Conservation (phyloP, 2,888 invertebrate genomes). For the Drosophila diplacantha region DNA sequence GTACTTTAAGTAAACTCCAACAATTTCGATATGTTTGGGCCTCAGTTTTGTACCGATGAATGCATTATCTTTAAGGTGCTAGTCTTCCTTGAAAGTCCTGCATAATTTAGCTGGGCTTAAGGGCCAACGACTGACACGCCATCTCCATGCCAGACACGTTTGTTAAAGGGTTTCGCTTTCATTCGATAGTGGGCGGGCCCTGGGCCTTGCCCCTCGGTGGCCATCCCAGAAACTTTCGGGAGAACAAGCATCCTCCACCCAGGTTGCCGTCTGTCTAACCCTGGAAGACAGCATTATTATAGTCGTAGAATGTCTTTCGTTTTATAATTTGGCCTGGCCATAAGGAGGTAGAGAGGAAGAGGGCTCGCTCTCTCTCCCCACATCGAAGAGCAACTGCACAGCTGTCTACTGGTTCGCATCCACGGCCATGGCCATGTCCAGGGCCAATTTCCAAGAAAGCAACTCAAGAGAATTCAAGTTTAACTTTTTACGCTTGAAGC, state of each 20-base stretch:
- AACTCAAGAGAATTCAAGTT: constrained; percentile 60
- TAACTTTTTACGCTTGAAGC: constrained; percentile 71
- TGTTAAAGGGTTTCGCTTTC: constrained; percentile 36
- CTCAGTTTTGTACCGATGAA: no score
- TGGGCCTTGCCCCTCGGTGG: neutral
- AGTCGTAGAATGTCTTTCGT: constrained; percentile 54
- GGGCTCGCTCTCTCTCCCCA: neutral
- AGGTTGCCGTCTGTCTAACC: constrained; percentile 14
- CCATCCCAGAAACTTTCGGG: constrained; percentile 27
- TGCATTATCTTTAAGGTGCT: constrained; percentile 3
- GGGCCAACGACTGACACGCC: constrained; percentile 17
- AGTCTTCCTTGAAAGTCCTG: neutral
- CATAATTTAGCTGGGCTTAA: constrained; percentile 17
- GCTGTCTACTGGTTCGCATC: constrained; percentile 12
- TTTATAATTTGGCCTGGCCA: constrained; percentile 57
- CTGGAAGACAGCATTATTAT: constrained; percentile 45
- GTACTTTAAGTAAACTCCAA: neutral
- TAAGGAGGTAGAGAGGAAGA: constrained; percentile 7
- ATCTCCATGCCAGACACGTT: constrained; percentile 36
- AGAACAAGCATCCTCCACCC: constrained; percentile 20
- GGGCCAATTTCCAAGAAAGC: constrained; percentile 64
- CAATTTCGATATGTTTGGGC: neutral
- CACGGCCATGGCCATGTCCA: constrained; percentile 33
- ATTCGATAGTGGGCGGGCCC: constrained; percentile 10
- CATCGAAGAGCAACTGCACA: constrained; percentile 15